phyloP scores from a whole-genome alignment of 1,140 invertebrate species.

The Brachionus paranguensis region DNA sequence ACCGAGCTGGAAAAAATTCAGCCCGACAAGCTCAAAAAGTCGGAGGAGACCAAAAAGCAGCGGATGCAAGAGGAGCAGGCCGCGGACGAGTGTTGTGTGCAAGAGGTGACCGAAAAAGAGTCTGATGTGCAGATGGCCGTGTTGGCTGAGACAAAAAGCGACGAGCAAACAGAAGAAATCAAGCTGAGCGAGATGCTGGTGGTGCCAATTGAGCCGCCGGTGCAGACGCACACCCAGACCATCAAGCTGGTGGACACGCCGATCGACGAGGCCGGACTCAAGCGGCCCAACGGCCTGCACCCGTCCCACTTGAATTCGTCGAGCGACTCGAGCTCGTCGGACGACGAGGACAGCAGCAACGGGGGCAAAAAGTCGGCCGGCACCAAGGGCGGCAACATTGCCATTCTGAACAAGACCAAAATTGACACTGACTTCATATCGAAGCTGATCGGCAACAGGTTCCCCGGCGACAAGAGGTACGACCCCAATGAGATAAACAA shows the following conservation, averaged over 20 bases:
- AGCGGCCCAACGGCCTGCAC: neutral
- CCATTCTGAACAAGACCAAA: conserved; percentile 40
- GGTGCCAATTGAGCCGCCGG: neutral
- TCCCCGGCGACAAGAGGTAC: conserved; percentile 10
- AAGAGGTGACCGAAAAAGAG: neutral
- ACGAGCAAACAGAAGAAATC: neutral
- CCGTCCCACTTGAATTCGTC: neutral
- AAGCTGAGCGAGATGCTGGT: neutral
- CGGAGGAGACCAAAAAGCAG: neutral
- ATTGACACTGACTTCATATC: conserved; percentile 39
- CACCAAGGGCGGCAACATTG: neutral
- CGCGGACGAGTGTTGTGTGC: too few relatives aligned
- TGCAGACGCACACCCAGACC: neutral
- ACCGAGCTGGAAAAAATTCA: conserved; percentile 2
- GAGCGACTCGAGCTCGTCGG: neutral
- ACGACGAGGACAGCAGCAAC: conserved; percentile 12
- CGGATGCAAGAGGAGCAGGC: neutral
- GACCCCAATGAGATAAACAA: conserved; percentile 39
- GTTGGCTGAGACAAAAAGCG: neutral
- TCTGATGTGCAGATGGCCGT: neutral
- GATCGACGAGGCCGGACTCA: neutral
- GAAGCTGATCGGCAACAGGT: conserved; percentile 25
- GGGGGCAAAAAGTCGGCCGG: neutral
- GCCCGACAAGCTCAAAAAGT: conserved; percentile 18
- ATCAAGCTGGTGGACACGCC: neutral